Percentiles rank a stretch among this genome's conserved stretches.
These are phyloP conservation scores for Ophthalmolycus amberensis DNA, from an alignment of 2,113 vertebrate species.

Conservation along the genomic window DNA sequence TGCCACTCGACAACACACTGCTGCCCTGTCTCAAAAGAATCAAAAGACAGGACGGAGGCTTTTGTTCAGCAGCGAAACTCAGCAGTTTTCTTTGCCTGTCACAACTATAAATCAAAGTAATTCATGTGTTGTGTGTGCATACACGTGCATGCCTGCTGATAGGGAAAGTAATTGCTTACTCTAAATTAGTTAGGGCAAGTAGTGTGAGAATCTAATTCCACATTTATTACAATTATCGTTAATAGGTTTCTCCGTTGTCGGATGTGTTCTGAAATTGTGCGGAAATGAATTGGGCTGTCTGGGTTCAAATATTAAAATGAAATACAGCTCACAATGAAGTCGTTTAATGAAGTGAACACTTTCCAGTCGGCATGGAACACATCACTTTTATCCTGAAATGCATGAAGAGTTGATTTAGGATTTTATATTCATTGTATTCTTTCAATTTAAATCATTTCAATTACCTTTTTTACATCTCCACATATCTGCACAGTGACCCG, in stretches of 20 bases:
- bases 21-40: constrained; percentile 27
- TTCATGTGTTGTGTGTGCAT: constrained; percentile 29
- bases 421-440: background rate
- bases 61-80: background rate
- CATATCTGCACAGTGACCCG: background rate
- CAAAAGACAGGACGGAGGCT: background rate
- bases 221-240: constrained; percentile 76
- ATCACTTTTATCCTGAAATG: background rate
- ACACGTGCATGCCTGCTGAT: constrained; percentile 50
- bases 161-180: constrained; percentile 72
- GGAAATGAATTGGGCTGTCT: constrained; percentile 63
- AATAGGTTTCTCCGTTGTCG: constrained; percentile 63
- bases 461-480: background rate
- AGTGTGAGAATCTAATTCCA: constrained; percentile 70
- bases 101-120: constrained; percentile 45
- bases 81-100: constrained; percentile 23
- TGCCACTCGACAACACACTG: constrained; percentile 28
- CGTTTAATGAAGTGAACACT: constrained; percentile 38
- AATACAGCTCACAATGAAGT: constrained; percentile 56
- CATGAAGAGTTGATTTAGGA: background rate
- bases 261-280: constrained; percentile 61
- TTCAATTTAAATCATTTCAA: background rate
- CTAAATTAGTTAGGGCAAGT: constrained; percentile 73
- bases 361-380: constrained; percentile 12
- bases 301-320: constrained; percentile 73